Conservation (phyloP, 2,888 invertebrate genomes). For the Ligdia adustata region DNA sequence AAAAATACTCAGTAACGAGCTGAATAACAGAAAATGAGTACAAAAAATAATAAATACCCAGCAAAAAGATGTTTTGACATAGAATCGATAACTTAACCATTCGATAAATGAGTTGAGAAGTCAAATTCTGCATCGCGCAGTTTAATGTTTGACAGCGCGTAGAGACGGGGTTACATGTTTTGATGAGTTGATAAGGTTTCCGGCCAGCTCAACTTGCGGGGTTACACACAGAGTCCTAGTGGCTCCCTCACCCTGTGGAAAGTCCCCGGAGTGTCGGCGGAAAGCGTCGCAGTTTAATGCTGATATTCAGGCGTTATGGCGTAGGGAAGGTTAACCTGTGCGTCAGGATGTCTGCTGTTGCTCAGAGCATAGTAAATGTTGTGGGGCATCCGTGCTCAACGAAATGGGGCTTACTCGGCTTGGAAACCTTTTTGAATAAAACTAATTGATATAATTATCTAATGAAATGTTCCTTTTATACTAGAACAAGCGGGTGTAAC, state of each 20-base stretch:
- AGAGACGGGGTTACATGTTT: too few species aligned
- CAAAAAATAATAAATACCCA: too few species aligned
- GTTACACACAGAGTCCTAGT: slow-evolving; percentile 68
- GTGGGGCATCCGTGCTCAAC: slow-evolving; percentile 60
- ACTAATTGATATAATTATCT: too few species aligned
- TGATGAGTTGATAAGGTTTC: slow-evolving; percentile 50
- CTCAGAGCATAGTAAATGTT: slow-evolving; percentile 82
- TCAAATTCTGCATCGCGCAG: slow-evolving; percentile 53
- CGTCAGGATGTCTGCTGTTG: slow-evolving; percentile 65
- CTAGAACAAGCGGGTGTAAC: too few species aligned
- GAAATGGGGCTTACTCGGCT: slow-evolving; percentile 83
- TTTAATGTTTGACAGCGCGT: too few species aligned
- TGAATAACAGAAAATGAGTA: too few species aligned
- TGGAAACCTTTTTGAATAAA: slow-evolving; percentile 63
- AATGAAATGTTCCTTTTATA: too few species aligned
- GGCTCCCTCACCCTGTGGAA: slow-evolving; percentile 77
- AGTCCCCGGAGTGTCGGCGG: slow-evolving; percentile 83
- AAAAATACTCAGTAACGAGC: too few species aligned
- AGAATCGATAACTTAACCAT: too few species aligned
- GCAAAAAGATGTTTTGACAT: too few species aligned
- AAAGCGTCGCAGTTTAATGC: slow-evolving; percentile 72
- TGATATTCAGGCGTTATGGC: slow-evolving; percentile 54
- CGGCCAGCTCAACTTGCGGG: slow-evolving; percentile 77
- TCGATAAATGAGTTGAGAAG: too few species aligned
- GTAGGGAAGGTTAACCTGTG: slow-evolving; percentile 70